Percentiles rank a stretch among this genome's conserved stretches.
phyloP scores from a whole-genome alignment of 92 coral and sea anemone genomes.

The Meandrina meandrites region DNA sequence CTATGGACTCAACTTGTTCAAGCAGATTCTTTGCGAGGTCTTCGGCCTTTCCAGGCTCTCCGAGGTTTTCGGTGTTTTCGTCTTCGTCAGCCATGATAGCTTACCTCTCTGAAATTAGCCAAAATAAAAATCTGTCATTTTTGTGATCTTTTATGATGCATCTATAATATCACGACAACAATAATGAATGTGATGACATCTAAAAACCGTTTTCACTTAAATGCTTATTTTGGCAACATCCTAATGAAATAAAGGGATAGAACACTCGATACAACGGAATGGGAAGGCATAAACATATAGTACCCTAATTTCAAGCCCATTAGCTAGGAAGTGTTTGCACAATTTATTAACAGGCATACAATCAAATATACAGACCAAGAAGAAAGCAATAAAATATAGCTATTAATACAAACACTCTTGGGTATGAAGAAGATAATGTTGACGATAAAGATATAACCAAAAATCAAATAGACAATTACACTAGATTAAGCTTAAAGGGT shows the following conservation, averaged over 20 bases:
- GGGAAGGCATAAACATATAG: background rate
- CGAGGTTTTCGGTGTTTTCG: conserved; percentile 19
- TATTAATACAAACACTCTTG: background rate
- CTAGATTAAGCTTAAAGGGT: background rate
- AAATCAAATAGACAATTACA: background rate
- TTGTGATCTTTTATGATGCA: too few relatives aligned
- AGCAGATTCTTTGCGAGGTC: conserved; percentile 41
- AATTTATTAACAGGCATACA: background rate
- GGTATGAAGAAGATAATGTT: background rate
- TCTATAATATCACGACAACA: background rate
- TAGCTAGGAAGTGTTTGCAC: background rate
- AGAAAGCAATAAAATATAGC: background rate
- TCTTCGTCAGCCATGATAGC: conserved; percentile 61
- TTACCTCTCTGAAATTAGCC: background rate
- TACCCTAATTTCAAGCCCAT: background rate
- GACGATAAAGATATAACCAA: background rate
- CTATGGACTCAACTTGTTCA: conserved; percentile 51
- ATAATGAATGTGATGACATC: background rate
- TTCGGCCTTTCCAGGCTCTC: background rate
- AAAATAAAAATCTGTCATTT: background rate
- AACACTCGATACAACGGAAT: background rate
- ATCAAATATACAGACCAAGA: background rate
- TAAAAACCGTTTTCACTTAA: background rate
- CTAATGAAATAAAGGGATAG: background rate
- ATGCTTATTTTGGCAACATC: background rate